These are phyloP conservation scores for Cossypha polioptera DNA, from an alignment of 2,797 vertebrate species.

Conservation along the genomic window DNA sequence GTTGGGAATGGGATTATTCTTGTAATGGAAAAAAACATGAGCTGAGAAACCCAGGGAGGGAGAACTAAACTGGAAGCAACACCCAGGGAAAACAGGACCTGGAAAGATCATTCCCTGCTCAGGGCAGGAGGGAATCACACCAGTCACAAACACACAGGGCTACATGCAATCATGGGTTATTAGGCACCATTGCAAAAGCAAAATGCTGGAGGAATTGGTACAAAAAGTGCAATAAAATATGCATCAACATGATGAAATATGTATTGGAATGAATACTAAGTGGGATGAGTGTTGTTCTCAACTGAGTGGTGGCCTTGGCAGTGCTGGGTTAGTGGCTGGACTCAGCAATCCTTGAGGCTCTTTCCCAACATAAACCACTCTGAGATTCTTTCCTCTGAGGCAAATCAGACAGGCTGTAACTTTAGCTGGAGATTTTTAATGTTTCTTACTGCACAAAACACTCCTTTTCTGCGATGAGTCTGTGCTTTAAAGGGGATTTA, in stretches of 20 bases:
- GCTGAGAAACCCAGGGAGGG: not conserved
- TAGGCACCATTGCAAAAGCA: constrained; percentile 7
- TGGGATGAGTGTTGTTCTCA: not conserved
- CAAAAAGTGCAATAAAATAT: constrained; percentile 52
- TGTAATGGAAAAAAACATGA: not conserved
- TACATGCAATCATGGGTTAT: not conserved
- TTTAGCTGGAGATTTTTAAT: not conserved
- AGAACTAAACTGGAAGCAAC: not conserved
- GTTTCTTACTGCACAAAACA: not conserved
- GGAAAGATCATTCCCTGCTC: not conserved
- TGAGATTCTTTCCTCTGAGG: not conserved
- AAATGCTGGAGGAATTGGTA: not conserved
- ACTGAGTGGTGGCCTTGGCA: not conserved
- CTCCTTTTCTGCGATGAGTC: not conserved
- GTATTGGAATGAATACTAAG: not conserved
- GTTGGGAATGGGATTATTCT: not conserved
- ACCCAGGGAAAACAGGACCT: not conserved
- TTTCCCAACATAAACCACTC: not conserved
- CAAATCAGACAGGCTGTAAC: not conserved
- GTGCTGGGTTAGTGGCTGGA: not conserved
- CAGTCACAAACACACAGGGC: not conserved
- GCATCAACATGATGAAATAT: constrained; percentile 48
- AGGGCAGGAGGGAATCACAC: not conserved
- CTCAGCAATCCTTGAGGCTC: not conserved
- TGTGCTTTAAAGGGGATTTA: not conserved